Conservation (phyloP, 2,888 invertebrate genomes). For the Balanococcus diminutus region DNA sequence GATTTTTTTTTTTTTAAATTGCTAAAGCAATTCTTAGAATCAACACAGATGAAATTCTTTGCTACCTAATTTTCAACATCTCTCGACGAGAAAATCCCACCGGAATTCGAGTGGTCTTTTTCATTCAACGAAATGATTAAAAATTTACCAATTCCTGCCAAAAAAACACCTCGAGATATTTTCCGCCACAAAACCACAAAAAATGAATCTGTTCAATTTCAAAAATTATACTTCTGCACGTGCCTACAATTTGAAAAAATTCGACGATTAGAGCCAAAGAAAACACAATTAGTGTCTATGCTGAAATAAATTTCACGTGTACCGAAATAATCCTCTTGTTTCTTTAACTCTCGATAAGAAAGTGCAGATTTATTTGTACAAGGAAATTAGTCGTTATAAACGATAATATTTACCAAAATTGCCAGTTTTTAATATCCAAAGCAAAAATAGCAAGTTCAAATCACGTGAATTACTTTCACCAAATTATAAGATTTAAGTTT, state of each 20-base stretch:
- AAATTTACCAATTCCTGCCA: neutral
- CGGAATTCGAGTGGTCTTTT: neutral
- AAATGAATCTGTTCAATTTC: neutral
- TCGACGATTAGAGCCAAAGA: neutral
- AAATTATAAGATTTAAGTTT: conserved; percentile 5
- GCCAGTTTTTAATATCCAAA: neutral
- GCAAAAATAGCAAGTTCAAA: neutral
- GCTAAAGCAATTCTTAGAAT: too few species aligned
- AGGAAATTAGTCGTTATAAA: neutral
- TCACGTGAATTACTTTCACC: conserved; percentile 43
- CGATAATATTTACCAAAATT: neutral
- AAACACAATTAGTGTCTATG: neutral
- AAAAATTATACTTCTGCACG: neutral
- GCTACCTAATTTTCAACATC: too few species aligned
- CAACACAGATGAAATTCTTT: too few species aligned
- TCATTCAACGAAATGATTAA: neutral
- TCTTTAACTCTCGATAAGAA: neutral
- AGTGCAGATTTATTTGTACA: neutral
- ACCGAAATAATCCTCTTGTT: neutral
- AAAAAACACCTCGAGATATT: neutral
- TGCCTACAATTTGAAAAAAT: neutral
- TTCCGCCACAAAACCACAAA: neutral
- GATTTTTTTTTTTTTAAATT: too few species aligned
- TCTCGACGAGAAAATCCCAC: neutral
- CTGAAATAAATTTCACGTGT: neutral